Conservation (phyloP, 2,797 vertebrate species). For the Tadarida brasiliensis region DNA sequence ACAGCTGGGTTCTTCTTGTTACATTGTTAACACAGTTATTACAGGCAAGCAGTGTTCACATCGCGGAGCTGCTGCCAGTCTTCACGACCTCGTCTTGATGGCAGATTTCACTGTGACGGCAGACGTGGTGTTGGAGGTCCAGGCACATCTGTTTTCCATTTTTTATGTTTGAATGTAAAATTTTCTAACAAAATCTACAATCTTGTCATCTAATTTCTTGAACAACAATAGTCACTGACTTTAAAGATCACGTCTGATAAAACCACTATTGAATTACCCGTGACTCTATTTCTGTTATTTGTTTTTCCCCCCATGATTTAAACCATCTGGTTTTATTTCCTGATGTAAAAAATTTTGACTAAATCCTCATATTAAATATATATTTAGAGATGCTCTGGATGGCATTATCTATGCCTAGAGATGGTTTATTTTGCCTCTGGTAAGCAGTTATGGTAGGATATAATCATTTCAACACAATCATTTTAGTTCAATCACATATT, state of each 20-base stretch:
- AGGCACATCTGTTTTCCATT: neutral
- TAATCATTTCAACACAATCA: neutral
- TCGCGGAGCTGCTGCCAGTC: neutral
- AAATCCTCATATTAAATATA: neutral
- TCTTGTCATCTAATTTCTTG: slow-evolving; percentile 1
- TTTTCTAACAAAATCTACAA: slow-evolving; percentile 1
- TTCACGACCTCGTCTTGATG: neutral
- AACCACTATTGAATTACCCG: neutral
- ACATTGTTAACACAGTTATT: neutral
- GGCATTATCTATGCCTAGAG: neutral
- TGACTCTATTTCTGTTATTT: neutral
- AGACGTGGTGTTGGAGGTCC: neutral
- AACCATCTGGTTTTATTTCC: neutral
- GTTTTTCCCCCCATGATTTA: neutral
- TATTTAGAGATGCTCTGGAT: slow-evolving; percentile 19
- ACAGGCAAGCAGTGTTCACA: too few relatives aligned
- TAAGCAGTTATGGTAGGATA: neutral
- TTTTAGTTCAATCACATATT: neutral
- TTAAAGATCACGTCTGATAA: slow-evolving; percentile 9
- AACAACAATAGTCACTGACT: neutral
- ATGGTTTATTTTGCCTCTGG: slow-evolving; percentile 3
- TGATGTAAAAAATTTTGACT: neutral
- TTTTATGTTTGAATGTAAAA: neutral
- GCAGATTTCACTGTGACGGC: neutral
- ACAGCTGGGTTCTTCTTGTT: neutral